Evolutionary conservation across 2,113 vertebrate species (phyloP), one percentile per base, ranked within the genome.

Genomic region (Sporophila hypoxantha): DNA sequence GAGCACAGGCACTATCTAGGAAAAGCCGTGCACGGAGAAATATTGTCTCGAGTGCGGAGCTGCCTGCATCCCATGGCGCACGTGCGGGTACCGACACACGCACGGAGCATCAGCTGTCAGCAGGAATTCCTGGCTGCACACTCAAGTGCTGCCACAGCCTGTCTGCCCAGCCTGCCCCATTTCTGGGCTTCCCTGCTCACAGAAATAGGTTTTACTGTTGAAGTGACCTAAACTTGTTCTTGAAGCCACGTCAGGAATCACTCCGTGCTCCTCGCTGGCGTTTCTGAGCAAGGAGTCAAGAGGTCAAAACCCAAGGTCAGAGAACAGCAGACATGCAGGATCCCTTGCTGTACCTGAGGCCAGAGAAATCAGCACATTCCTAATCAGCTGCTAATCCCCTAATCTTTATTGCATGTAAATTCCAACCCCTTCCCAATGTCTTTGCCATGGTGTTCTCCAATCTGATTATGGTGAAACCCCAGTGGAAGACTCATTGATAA

Each of bases 361-460:
- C 78, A 75, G 41, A 60, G 66, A 79, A 93, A 92, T 76, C 75
- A 76, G 75, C n/a, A 49, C 74, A 49, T 70, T 73, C 37, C 70
- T 70, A 83, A 96, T 86, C 75, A 87, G 67, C 15, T 0, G 0
- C 70, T 89, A 94, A 94, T 94, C 85, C 89, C 67, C 71, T 93
- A 91, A 93, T 91, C 94, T 94, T 89, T 93, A 93, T 50, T 89
- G 85, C 87, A 70, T 64, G 56, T 76, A 82, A 94, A 94, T 87
- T 93, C 79, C 82, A 82, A 11, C 55, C 61, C 71, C 53, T 80
- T 87, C 84, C 60, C 75, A 73, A 61, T 2, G 41, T 47, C 70
- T 77, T 61, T 37, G 61, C 87, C 22, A 3, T 12, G 53, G 71
- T 62, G 84, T 68, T 85, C 78, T 91, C 77, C 76, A 74, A 44